These are phyloP conservation scores for Diarsia dahlii DNA, from an alignment of 2,888 invertebrate species.

Conservation along the genomic window DNA sequence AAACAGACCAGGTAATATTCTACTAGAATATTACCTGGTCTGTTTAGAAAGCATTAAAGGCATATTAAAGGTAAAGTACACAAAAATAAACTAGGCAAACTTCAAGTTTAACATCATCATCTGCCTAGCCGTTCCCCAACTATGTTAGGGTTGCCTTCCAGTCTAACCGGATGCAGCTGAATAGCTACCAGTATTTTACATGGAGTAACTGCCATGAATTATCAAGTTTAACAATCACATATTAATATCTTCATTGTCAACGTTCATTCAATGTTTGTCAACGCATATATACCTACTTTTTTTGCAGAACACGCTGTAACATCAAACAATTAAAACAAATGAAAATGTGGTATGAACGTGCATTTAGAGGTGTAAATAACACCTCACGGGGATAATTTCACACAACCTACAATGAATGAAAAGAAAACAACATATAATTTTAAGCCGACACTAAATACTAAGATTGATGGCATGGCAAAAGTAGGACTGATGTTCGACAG, in stretches of 20 bases:
- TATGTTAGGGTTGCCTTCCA: too few relatives aligned
- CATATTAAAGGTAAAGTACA: background rate
- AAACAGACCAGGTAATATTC: too few relatives aligned
- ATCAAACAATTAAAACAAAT: constrained; percentile 20
- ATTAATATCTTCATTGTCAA: too few relatives aligned
- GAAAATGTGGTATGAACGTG: background rate
- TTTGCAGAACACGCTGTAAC: constrained; percentile 33
- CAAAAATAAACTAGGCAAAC: background rate
- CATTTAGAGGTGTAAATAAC: constrained; percentile 35
- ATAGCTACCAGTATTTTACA: too few relatives aligned
- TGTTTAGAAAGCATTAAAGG: too few relatives aligned
- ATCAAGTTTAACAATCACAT: too few relatives aligned
- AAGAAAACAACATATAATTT: constrained; percentile 30
- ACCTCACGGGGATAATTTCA: constrained; percentile 38
- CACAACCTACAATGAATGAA: background rate
- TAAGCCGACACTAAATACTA: constrained; percentile 7
- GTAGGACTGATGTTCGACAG: constrained; percentile 1
- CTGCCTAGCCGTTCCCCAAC: too few relatives aligned
- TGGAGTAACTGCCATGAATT: too few relatives aligned
- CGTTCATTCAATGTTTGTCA: too few relatives aligned
- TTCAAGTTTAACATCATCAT: background rate
- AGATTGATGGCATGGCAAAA: constrained; percentile 3
- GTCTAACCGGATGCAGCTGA: too few relatives aligned
- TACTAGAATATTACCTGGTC: too few relatives aligned
- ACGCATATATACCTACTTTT: background rate